These are phyloP conservation scores for Anthonomus grandis DNA, from an alignment of 1,140 invertebrate species.

Conservation along the genomic window DNA sequence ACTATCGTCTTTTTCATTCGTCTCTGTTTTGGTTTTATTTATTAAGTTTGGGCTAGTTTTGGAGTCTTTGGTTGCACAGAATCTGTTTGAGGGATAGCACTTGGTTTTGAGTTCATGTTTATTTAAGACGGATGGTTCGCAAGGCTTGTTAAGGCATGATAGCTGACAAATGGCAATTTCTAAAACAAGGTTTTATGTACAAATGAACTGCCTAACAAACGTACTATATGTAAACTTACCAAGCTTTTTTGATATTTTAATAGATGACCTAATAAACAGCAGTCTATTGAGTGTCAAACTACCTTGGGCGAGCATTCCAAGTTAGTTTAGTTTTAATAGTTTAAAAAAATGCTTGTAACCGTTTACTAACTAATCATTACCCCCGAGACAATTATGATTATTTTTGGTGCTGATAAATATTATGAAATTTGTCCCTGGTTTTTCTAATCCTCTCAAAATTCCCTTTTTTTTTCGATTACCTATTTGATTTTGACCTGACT, in stretches of 20 bases:
- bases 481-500: too few relatives aligned
- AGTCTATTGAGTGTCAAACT: slow-evolving; percentile 10
- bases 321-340: too few relatives aligned
- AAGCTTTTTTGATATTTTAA: not conserved
- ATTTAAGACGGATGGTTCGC: not conserved
- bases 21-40: slow-evolving; percentile 12
- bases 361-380: too few relatives aligned
- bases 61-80: slow-evolving; percentile 3
- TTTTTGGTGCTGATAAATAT: too few relatives aligned
- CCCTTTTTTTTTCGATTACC: too few relatives aligned
- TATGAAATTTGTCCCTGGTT: too few relatives aligned
- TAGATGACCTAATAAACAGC: slow-evolving; percentile 1
- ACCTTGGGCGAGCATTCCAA: slow-evolving; percentile 12
- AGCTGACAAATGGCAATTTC: not conserved
- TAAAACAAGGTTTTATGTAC: not conserved
- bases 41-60: slow-evolving; percentile 7
- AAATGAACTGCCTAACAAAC: not conserved
- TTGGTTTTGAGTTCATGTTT: not conserved
- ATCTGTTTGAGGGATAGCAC: not conserved
- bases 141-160: not conserved
- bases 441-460: too few relatives aligned
- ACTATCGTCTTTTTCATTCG: slow-evolving; percentile 1
- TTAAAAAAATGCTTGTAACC: too few relatives aligned
- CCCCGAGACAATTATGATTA: too few relatives aligned
- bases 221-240: slow-evolving; percentile 5